Evolutionary conservation across 64 coral and sea anemone species (phyloP), one percentile per base, ranked within the genome.

Genomic region (Montipora cactus): DNA sequence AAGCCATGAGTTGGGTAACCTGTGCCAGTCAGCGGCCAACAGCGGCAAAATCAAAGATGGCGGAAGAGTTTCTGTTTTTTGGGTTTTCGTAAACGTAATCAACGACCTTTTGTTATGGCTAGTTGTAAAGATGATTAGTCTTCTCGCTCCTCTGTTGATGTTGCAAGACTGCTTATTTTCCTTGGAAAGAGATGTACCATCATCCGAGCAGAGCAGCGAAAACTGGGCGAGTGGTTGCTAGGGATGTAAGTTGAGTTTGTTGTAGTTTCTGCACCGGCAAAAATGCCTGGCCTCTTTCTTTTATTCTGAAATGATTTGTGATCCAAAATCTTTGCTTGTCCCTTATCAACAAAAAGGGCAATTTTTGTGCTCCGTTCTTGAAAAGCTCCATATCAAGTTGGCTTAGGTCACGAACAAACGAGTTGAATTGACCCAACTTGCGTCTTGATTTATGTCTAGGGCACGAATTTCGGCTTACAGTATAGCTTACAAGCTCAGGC

Each of bases 401-500:
- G 37, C 37, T 37, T 37, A 37, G 37, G 37, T 37, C n/a, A n/a
- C n/a, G 37, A 1, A 2, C 37, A 37, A 37, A 2, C 37, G 37
- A 37, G 37, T 37, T 37, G 37, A 37, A 37, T 46, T 45, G 47
- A 16, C 9, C 23, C 16, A 59, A 7, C 66, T 16, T 5, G 5
- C 73, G 3, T 53, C 80, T 10, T 80, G 3, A 14, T 94, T 53
- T 52, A 49, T 18, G 20, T 91, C 25, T 67, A 97, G 95, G 95
- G 81, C 13, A 81, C 88, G 68, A 97, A 97, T 73, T 94, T 97
- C 79, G 87, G 93, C 55, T 82, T 97, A 49, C 92, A 97, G 67
- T 92, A 97, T 70, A 97, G 95, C 44, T 91, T 97, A 49, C 95
- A 97, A 74, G 95, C 95, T 49, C 95, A 97, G 61, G 95, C 95